phyloP scores from a whole-genome alignment of 2,113 vertebrate genomes.

The Cheilinus undulatus region DNA sequence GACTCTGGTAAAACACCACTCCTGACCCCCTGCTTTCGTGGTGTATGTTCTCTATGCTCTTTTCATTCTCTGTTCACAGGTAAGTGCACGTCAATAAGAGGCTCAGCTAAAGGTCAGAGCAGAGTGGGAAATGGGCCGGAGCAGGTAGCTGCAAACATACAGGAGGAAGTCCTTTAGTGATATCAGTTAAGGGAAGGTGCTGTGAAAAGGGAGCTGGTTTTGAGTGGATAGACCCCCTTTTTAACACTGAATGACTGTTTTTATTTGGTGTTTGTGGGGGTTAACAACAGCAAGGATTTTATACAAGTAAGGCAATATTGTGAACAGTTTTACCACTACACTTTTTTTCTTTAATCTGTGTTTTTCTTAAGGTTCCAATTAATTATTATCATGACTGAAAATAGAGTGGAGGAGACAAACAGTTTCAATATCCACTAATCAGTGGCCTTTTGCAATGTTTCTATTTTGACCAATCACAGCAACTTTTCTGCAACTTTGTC shows the following conservation, averaged over 20 bases:
- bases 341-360: no score
- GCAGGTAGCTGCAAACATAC: not conserved
- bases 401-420: no score
- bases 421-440: no score
- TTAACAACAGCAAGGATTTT: not conserved
- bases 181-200: constrained; percentile 28
- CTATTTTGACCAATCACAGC: no score
- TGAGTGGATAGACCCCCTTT: not conserved
- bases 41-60: not conserved
- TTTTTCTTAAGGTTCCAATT: no score
- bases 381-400: no score
- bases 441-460: no score
- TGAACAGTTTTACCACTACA: no score
- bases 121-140: not conserved
- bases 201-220: not conserved
- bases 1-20: constrained; percentile 45
- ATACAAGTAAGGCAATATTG: no score
- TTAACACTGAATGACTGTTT: not conserved
- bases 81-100: constrained; percentile 1
- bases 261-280: not conserved
- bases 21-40: constrained; percentile 4
- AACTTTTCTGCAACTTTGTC: no score
- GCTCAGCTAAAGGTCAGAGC: constrained; percentile 27
- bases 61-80: not conserved
- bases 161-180: constrained; percentile 21